A percentile compares a stretch with the other conserved stretches of the same genome.
These are phyloP conservation scores for Alcedo atthis DNA, from an alignment of 2,797 vertebrate species.

Conservation along the genomic window DNA sequence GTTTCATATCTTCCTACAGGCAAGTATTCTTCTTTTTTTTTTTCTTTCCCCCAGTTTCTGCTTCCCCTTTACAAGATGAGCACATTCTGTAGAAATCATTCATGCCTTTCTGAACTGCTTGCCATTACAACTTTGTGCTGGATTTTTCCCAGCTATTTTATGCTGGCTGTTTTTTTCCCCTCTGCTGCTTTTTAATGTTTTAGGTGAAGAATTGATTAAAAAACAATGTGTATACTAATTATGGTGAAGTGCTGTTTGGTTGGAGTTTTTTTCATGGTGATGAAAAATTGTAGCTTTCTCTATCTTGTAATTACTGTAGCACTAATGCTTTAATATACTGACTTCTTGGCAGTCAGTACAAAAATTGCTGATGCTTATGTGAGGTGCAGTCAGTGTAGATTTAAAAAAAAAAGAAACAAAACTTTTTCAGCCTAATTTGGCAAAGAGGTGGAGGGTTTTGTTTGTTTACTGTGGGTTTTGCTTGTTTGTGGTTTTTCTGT, in stretches of 20 bases:
- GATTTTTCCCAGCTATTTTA: background rate
- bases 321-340: background rate
- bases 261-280: background rate
- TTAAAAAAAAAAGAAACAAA: background rate
- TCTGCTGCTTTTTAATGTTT: background rate
- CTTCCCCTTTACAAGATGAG: background rate
- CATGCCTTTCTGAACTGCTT: background rate
- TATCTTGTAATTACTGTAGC: background rate
- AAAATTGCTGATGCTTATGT: background rate
- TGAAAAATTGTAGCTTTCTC: background rate
- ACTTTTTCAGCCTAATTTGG: background rate
- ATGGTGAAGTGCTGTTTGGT: background rate
- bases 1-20: background rate
- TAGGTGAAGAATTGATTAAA: background rate
- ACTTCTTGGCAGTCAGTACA: background rate
- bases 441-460: fast-evolving
- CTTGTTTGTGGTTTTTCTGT: background rate
- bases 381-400: background rate
- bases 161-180: background rate
- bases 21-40: background rate
- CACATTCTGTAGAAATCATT: background rate
- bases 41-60: background rate
- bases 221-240: background rate
- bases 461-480: background rate
- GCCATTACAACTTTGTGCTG: background rate